Percentiles rank a stretch among this genome's conserved stretches.
phyloP scores from a whole-genome alignment of 2,113 vertebrate genomes.

The Pipa parva region DNA sequence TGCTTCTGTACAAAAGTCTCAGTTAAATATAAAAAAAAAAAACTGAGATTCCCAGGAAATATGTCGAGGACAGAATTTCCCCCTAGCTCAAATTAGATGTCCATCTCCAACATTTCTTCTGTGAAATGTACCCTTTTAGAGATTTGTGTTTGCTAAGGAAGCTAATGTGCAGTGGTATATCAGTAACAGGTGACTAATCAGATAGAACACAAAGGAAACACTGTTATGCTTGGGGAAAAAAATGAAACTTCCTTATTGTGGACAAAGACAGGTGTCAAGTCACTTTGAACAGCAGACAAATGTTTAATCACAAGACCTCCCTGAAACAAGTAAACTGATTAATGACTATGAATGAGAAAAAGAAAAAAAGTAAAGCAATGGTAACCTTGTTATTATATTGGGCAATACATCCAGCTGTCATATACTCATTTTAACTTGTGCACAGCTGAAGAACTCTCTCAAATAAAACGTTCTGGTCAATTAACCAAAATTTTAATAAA shows the following conservation, averaged over 20 bases:
- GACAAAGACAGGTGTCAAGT: conserved; percentile 22
- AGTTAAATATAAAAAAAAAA: too few relatives aligned
- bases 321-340: conserved; percentile 7
- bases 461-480: too few relatives aligned
- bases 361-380: too few relatives aligned
- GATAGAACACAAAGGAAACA: conserved; percentile 14
- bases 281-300: conserved; percentile 9
- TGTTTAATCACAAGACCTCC: conserved; percentile 13
- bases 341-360: conserved; percentile 18
- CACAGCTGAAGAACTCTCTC: too few relatives aligned
- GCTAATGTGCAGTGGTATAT: neutral
- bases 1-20: too few relatives aligned
- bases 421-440: too few relatives aligned
- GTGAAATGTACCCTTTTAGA: neutral
- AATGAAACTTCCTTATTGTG: conserved; percentile 3
- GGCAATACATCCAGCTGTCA: too few relatives aligned
- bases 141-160: neutral
- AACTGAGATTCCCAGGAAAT: too few relatives aligned
- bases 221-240: neutral
- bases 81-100: neutral
- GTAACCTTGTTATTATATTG: too few relatives aligned
- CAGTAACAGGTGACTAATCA: conserved; percentile 10
- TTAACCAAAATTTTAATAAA: too few relatives aligned
- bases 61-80: too few relatives aligned
- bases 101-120: neutral